Conservation (phyloP, 2,888 invertebrate species). For the Bhutanitis thaidina region DNA sequence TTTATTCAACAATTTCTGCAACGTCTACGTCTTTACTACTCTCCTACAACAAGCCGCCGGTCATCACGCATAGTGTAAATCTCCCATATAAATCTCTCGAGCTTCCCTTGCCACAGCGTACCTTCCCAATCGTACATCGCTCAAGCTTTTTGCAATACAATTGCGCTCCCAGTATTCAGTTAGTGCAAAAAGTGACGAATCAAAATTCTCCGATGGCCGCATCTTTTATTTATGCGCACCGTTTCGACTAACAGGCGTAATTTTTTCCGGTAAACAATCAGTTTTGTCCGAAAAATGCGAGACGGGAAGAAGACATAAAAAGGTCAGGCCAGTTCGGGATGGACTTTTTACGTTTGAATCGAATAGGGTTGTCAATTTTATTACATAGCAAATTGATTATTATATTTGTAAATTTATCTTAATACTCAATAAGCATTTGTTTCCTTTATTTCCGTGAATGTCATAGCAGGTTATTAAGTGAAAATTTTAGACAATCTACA, state of each 20-base stretch:
- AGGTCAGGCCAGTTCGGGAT: constrained; percentile 52
- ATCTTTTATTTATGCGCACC: constrained; percentile 75
- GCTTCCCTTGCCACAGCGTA: constrained; percentile 58
- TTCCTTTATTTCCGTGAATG: too few species aligned
- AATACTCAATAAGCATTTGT: too few species aligned
- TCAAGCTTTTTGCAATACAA: constrained; percentile 49
- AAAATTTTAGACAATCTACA: too few species aligned
- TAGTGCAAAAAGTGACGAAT: constrained; percentile 66
- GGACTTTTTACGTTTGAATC: constrained; percentile 44
- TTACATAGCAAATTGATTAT: not conserved
- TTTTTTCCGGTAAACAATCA: constrained; percentile 80
- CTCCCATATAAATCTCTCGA: constrained; percentile 48
- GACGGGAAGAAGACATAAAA: constrained; percentile 72
- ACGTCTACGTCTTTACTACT: not conserved
- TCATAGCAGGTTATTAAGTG: too few species aligned
- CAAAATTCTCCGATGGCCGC: constrained; percentile 67
- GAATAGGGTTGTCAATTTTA: constrained; percentile 12
- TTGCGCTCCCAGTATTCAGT: constrained; percentile 56
- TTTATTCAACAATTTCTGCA: too few species aligned
- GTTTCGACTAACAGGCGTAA: constrained; percentile 76
- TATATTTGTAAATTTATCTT: too few species aligned
- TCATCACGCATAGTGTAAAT: constrained; percentile 36
- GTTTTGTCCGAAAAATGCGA: constrained; percentile 78
- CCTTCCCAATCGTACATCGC: constrained; percentile 59
- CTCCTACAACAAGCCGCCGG: not conserved